Conservation (phyloP, 1,140 invertebrate genomes). For the Hypsibius dujardini region DNA sequence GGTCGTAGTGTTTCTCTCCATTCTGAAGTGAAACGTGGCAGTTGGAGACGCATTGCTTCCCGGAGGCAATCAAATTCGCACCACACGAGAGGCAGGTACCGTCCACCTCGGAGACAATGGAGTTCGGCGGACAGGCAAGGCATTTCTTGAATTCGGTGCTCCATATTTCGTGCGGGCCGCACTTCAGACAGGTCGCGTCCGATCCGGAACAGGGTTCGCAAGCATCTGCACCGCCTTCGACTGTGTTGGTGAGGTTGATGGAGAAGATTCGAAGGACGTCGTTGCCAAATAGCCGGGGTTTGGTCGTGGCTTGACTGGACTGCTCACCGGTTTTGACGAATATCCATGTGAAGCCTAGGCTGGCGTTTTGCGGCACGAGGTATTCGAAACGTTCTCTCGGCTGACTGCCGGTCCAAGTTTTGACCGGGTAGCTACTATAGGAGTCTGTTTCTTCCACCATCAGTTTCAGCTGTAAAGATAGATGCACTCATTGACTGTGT, state of each 20-base stretch:
- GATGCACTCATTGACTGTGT: not conserved
- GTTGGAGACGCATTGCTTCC: conserved; percentile 28
- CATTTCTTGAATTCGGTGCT: conserved; percentile 28
- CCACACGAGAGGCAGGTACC: conserved; percentile 40
- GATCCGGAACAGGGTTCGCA: conserved; percentile 40
- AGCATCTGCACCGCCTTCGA: conserved; percentile 39
- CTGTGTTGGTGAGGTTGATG: conserved; percentile 43
- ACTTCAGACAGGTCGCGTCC: conserved; percentile 25
- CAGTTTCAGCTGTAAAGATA: not conserved
- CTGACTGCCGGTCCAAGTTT: conserved; percentile 35
- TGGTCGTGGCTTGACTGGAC: conserved; percentile 17
- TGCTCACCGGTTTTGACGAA: conserved; percentile 34
- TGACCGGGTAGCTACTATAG: not conserved
- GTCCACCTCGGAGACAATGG: conserved; percentile 33
- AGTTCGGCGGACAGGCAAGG: conserved; percentile 35
- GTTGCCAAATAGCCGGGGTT: conserved; percentile 24
- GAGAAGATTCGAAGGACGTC: conserved; percentile 39
- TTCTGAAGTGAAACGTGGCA: conserved; percentile 27
- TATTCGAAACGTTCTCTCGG: conserved; percentile 31
- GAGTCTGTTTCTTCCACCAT: conserved; percentile 3
- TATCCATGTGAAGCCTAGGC: conserved; percentile 40
- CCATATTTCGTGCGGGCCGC: conserved; percentile 27
- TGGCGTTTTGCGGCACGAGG: conserved; percentile 34
- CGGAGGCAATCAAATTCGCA: conserved; percentile 27
- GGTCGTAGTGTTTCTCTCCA: conserved; percentile 34